A percentile compares a stretch with the other conserved stretches of the same genome.
Conservation (phyloP, 2,113 vertebrate species). For the Melanotaenia duboulayi region DNA sequence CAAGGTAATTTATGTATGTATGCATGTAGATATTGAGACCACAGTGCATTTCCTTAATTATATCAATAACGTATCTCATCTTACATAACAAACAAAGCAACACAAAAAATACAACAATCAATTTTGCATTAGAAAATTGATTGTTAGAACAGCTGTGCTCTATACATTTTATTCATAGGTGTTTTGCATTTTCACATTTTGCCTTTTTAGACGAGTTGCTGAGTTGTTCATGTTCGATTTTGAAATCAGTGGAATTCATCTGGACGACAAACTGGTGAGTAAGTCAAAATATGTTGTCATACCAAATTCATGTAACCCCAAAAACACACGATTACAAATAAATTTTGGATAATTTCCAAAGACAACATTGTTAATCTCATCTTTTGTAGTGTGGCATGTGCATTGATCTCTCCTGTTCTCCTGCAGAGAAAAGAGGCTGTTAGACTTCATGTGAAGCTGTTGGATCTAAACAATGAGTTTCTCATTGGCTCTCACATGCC, state of each 20-base stretch:
- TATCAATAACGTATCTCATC: not conserved
- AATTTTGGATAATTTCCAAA: not conserved
- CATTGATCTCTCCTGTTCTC: constrained; percentile 5
- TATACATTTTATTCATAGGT: no score
- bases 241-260: constrained; percentile 98
- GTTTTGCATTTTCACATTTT: constrained; percentile 9
- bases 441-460: constrained; percentile 88
- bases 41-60: not conserved
- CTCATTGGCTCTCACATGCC: constrained; percentile 89
- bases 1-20: constrained; percentile 81
- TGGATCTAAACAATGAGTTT: constrained; percentile 92
- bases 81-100: no score
- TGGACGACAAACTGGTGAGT: constrained; percentile 92
- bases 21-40: not conserved
- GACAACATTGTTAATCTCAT: not conserved
- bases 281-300: not conserved
- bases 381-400: not conserved
- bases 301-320: not conserved
- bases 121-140: no score
- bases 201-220: constrained; percentile 88
- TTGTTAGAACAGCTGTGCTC: no score
- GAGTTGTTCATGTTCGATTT: constrained; percentile 99
- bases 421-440: constrained; percentile 90
- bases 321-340: not conserved
- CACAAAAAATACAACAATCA: no score